These are phyloP conservation scores for Ostrea edulis DNA, from an alignment of 1,140 invertebrate genomes.

Conservation along the genomic window DNA sequence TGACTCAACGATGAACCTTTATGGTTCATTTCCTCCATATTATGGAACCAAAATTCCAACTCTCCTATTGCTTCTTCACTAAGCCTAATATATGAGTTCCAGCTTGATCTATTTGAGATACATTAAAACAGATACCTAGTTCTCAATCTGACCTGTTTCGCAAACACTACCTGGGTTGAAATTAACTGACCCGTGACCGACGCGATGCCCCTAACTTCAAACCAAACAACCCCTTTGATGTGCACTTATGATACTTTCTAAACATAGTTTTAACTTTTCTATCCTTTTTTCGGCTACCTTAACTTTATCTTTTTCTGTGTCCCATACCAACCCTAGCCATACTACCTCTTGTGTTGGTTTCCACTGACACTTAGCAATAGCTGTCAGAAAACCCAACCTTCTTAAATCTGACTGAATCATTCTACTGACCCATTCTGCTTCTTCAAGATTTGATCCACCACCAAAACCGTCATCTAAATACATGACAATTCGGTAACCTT, in stretches of 20 bases:
- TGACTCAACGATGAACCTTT: conserved; percentile 36
- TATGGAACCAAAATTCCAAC: conserved; percentile 41
- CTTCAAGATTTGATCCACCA: too few relatives aligned
- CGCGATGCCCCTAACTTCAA: background rate
- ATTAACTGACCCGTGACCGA: background rate
- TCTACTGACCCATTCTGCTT: too few relatives aligned
- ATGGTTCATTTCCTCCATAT: conserved; percentile 32
- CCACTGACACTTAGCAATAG: conserved; percentile 49
- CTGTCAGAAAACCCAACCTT: conserved; percentile 45
- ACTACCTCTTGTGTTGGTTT: background rate
- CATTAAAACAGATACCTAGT: conserved; percentile 44
- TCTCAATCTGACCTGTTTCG: background rate
- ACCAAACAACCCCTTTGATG: conserved; percentile 8
- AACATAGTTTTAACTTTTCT: background rate
- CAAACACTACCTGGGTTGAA: conserved; percentile 1
- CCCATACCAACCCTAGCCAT: conserved; percentile 53
- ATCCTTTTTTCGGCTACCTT: conserved; percentile 18
- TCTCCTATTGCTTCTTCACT: conserved; percentile 14
- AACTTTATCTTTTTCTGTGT: conserved; percentile 40
- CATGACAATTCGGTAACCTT: conserved; percentile 42
- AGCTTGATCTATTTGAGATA: conserved; percentile 39
- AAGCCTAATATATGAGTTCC: conserved; percentile 44
- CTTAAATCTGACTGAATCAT: background rate
- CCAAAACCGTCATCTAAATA: conserved; percentile 47
- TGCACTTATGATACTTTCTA: background rate